Percentiles rank a stretch among this genome's conserved stretches.
Conservation (phyloP, 2,797 vertebrate genomes). For the Rhinichthys osculus region DNA sequence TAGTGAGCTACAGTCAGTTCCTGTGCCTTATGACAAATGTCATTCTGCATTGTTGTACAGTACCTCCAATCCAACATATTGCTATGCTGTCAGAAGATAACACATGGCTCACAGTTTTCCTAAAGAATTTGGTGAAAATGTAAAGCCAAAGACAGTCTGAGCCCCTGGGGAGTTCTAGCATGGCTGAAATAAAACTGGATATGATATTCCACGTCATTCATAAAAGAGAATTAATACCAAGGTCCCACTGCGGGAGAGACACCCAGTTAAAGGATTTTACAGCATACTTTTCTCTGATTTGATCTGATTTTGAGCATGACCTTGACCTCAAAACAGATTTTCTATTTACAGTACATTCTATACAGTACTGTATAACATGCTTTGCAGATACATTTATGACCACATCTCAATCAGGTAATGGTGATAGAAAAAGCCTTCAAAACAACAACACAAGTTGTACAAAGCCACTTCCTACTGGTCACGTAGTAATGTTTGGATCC, state of each 20-base stretch:
- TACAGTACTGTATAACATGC: background rate
- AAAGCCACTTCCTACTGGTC: background rate
- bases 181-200: constrained; percentile 2
- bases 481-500: constrained; percentile 6
- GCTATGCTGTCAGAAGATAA: constrained; percentile 21
- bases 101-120: background rate
- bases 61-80: constrained; percentile 19
- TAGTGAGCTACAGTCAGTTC: constrained; percentile 16
- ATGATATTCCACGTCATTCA: constrained; percentile 24
- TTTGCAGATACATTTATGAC: constrained; percentile 3
- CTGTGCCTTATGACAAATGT: constrained; percentile 30
- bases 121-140: constrained; percentile 12
- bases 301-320: constrained; percentile 1
- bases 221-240: constrained; percentile 28
- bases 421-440: constrained; percentile 5
- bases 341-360: constrained; percentile 2
- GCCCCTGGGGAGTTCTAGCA: background rate
- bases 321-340: constrained; percentile 24
- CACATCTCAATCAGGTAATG: background rate
- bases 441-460: background rate
- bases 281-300: constrained; percentile 19
- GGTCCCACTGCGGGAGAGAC: constrained; percentile 9
- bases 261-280: constrained; percentile 22
- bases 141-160: constrained; percentile 24
- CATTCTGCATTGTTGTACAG: constrained; percentile 49